Conservation (phyloP, 2,888 invertebrate genomes). For the Mantis religiosa region DNA sequence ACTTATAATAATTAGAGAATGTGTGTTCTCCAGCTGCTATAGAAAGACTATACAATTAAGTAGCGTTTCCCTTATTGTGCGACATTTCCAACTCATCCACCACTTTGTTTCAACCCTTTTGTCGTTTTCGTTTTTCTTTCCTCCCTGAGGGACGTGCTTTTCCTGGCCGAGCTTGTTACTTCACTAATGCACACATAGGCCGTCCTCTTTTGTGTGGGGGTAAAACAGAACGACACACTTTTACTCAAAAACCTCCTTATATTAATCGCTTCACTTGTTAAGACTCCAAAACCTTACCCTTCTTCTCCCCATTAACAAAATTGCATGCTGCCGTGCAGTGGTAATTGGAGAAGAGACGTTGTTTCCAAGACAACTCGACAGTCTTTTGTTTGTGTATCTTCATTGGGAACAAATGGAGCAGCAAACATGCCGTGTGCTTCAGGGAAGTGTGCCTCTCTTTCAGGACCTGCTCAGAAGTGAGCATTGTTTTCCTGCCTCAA, state of each 20-base stretch:
- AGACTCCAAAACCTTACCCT: neutral
- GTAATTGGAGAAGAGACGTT: constrained; percentile 3
- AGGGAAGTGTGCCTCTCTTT: neutral
- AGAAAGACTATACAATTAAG: neutral
- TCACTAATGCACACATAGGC: neutral
- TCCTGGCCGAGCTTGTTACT: neutral
- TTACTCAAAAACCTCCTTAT: neutral
- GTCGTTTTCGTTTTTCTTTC: neutral
- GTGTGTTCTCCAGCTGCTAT: neutral
- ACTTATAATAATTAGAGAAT: no score
- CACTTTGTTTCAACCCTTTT: neutral
- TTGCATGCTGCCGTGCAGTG: neutral
- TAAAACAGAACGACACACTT: neutral
- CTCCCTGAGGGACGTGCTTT: neutral
- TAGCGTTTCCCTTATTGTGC: no score
- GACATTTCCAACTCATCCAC: neutral
- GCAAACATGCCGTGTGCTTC: neutral
- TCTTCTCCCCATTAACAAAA: constrained; percentile 7
- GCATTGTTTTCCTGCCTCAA: neutral
- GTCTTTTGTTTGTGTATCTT: neutral
- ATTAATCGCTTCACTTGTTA: constrained; percentile 19
- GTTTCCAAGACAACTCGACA: neutral
- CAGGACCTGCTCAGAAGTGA: neutral
- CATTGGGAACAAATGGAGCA: constrained; percentile 10
- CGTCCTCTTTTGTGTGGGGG: neutral